phyloP scores from a whole-genome alignment of 2,888 invertebrate species.

The Sarcophaga caerulescens region DNA sequence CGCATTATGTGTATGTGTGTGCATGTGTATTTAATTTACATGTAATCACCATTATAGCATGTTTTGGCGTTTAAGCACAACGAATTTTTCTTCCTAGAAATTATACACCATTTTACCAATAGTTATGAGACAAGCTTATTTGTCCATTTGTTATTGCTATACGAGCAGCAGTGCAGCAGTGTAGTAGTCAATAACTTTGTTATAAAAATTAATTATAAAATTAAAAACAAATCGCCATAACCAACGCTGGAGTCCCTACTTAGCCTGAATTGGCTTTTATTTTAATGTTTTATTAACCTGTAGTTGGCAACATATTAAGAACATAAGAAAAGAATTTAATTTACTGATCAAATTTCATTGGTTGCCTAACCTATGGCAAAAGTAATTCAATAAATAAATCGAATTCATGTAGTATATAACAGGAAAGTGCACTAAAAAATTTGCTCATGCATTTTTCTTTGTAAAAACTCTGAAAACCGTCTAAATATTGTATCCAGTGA shows the following conservation, averaged over 20 bases:
- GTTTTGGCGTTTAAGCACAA: slow-evolving; percentile 19
- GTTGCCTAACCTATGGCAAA: too few species aligned
- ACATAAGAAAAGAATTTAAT: not conserved
- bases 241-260: too few species aligned
- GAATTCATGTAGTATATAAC: too few species aligned
- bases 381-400: too few species aligned
- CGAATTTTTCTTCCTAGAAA: slow-evolving; percentile 11
- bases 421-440: too few species aligned
- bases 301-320: not conserved
- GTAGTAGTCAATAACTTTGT: slow-evolving; percentile 65
- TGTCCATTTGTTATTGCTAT: slow-evolving; percentile 53
- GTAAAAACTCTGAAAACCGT: too few species aligned
- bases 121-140: slow-evolving; percentile 62
- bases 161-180: slow-evolving; percentile 48
- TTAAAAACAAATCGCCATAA: slow-evolving; percentile 15
- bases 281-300: slow-evolving; percentile 46
- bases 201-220: slow-evolving; percentile 67
- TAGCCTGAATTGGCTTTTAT: not conserved
- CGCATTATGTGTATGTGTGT: not conserved
- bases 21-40: not conserved
- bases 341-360: too few species aligned
- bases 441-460: too few species aligned
- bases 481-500: too few species aligned
- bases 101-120: slow-evolving; percentile 51
- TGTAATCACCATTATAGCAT: too few species aligned